Conservation (phyloP, 2,797 vertebrate species). For the Trachops cirrhosus region DNA sequence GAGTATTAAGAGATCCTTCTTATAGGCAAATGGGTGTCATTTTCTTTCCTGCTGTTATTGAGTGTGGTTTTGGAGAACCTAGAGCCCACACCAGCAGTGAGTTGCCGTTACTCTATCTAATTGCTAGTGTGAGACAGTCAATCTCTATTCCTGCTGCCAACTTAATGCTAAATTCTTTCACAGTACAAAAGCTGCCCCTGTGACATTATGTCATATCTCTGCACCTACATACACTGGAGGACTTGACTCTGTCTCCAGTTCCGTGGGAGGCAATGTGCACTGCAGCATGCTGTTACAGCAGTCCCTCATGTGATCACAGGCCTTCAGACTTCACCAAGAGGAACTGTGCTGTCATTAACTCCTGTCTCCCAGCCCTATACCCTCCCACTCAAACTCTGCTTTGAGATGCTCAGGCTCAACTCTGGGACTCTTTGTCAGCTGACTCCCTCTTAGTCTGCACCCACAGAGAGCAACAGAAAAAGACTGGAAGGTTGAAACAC, state of each 20-base stretch:
- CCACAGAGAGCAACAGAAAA: neutral
- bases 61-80: neutral
- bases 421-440: neutral
- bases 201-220: neutral
- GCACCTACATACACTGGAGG: neutral
- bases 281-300: neutral
- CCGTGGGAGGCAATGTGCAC: neutral
- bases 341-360: neutral
- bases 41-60: neutral
- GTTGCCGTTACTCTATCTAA: neutral
- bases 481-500: neutral
- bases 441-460: neutral
- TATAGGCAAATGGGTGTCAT: neutral
- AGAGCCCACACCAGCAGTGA: neutral
- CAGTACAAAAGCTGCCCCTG: neutral
- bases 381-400: neutral
- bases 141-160: neutral
- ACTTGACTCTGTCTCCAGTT: neutral
- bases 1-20: neutral
- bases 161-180: neutral
- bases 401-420: neutral
- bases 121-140: neutral
- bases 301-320: neutral
- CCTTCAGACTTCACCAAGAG: neutral
- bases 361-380: neutral